Percentiles rank a stretch among this genome's conserved stretches.
These are phyloP conservation scores for Nephrocerus scutellatus DNA, from an alignment of 2,888 invertebrate genomes.

Conservation along the genomic window DNA sequence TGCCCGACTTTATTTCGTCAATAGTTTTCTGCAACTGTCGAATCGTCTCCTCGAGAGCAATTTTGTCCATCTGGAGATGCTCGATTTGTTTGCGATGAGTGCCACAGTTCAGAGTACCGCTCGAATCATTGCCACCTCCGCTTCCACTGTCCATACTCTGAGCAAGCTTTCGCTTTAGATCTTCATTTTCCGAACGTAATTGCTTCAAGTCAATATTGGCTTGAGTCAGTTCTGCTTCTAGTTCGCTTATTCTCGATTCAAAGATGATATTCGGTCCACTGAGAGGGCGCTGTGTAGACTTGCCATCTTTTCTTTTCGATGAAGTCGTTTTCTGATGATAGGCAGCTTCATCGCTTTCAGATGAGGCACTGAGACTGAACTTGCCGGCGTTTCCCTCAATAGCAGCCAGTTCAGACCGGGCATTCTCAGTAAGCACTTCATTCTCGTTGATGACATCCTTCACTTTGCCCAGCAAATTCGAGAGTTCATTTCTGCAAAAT, in stretches of 20 bases:
- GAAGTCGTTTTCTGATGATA: conserved; percentile 16
- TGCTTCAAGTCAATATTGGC: conserved; percentile 69
- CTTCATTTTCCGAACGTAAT: conserved; percentile 59
- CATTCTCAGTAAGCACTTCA: conserved; percentile 70
- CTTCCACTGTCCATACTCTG: conserved; percentile 34
- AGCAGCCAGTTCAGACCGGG: conserved; percentile 61
- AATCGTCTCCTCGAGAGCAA: conserved; percentile 60
- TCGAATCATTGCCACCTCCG: conserved; percentile 44
- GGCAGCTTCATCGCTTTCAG: conserved; percentile 50
- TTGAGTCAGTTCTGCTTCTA: conserved; percentile 77
- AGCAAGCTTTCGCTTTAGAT: conserved; percentile 44
- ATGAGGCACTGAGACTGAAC: conserved; percentile 48
- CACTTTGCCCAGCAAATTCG: conserved; percentile 70
- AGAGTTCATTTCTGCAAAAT: conserved; percentile 73
- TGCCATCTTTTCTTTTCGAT: conserved; percentile 13
- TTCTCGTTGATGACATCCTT: conserved; percentile 82
- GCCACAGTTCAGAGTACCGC: conserved; percentile 48
- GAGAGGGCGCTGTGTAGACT: conserved; percentile 35
- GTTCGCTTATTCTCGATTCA: conserved; percentile 75
- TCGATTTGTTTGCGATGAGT: conserved; percentile 65
- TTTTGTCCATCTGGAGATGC: conserved; percentile 63
- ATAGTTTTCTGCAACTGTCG: conserved; percentile 60
- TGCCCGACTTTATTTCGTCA: conserved; percentile 56
- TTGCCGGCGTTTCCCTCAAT: conserved; percentile 39
- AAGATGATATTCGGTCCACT: conserved; percentile 76